Percentiles rank a stretch among this genome's conserved stretches.
Conservation (phyloP, 2,888 invertebrate species). For the Gastrophysa polygoni region DNA sequence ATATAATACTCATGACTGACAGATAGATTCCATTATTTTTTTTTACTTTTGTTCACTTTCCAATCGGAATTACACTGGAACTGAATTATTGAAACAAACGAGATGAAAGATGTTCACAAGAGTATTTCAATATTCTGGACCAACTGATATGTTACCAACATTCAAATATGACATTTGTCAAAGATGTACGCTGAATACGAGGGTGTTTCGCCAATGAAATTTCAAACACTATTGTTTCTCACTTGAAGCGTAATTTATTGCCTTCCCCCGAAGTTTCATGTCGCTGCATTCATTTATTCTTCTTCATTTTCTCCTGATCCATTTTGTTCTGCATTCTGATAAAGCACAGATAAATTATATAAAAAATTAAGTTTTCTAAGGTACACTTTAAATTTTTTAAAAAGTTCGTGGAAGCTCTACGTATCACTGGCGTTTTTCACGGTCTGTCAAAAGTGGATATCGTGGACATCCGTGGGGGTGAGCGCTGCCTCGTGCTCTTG, state of each 20-base stretch:
- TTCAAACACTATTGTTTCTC: constrained; percentile 37
- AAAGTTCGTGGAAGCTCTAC: constrained; percentile 36
- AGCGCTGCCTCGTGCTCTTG: constrained; percentile 74
- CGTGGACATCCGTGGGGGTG: constrained; percentile 85
- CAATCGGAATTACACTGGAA: too few species aligned
- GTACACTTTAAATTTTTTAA: constrained; percentile 35
- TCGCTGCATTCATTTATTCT: constrained; percentile 37
- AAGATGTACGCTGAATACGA: neutral
- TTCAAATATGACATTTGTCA: neutral
- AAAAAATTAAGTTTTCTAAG: constrained; percentile 29
- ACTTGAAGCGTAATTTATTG: constrained; percentile 58
- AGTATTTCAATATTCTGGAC: too few species aligned
- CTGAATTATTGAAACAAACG: too few species aligned
- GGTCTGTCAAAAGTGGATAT: constrained; percentile 73
- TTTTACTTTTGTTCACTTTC: too few species aligned
- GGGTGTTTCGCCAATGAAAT: constrained; percentile 16
- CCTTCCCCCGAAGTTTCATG: constrained; percentile 55
- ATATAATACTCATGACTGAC: too few species aligned
- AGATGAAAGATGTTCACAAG: too few species aligned
- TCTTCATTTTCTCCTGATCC: constrained; percentile 17
- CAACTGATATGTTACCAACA: too few species aligned
- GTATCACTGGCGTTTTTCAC: constrained; percentile 38
- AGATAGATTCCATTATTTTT: too few species aligned
- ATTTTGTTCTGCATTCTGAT: constrained; percentile 25
- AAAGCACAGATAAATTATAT: constrained; percentile 35